These are phyloP conservation scores for Pollachius pollachius DNA, from an alignment of 2,113 vertebrate genomes.

Conservation along the genomic window DNA sequence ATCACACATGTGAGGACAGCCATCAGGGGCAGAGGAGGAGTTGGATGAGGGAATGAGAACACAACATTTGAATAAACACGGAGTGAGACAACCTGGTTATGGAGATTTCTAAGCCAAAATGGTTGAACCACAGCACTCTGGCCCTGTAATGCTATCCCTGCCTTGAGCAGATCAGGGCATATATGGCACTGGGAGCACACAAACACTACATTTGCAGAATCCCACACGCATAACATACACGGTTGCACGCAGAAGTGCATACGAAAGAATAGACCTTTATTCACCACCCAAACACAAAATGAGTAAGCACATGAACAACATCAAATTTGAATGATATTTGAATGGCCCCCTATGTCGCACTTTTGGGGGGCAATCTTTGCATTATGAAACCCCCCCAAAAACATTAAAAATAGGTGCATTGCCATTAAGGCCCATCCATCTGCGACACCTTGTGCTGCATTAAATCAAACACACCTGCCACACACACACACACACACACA, in stretches of 20 bases:
- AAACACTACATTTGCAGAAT: neutral
- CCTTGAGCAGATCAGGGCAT: slow-evolving; percentile 3
- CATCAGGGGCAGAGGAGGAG: neutral
- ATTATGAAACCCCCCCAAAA: slow-evolving; percentile 12
- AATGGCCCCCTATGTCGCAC: neutral
- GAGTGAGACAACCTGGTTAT: neutral
- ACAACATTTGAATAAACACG: neutral
- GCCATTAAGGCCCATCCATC: slow-evolving; percentile 39
- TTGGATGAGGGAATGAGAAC: neutral
- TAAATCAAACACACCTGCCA: slow-evolving; percentile 10
- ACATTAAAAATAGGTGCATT: neutral
- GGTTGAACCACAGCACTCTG: neutral
- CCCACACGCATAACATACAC: neutral
- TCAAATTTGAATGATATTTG: neutral
- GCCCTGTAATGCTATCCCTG: neutral
- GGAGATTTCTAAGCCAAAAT: neutral
- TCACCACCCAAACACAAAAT: neutral
- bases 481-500: slow-evolving; percentile 13
- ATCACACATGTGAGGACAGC: neutral
- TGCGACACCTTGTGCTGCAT: slow-evolving; percentile 10
- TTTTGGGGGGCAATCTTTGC: slow-evolving; percentile 7
- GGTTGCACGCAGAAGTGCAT: neutral
- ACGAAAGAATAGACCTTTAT: neutral
- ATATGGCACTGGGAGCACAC: neutral
- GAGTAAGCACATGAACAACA: too few species aligned